These are phyloP conservation scores for Zapus hudsonius DNA, from an alignment of 2,113 vertebrate species.

Conservation along the genomic window DNA sequence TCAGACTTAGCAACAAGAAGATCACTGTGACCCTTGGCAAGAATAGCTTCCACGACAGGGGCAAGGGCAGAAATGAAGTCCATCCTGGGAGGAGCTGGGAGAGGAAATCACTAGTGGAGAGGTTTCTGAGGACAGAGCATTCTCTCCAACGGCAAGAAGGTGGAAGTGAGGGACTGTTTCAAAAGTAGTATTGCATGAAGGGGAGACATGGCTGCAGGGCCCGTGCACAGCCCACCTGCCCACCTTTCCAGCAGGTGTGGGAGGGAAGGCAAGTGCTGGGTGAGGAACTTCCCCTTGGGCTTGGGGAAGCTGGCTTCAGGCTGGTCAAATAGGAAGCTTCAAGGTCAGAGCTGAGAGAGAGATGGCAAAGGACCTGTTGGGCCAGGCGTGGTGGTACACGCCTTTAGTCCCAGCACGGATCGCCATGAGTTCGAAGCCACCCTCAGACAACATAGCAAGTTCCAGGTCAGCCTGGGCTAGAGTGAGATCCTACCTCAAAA, in stretches of 20 bases:
- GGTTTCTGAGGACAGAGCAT: neutral
- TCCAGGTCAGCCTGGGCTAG: too few species aligned
- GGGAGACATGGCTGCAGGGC: fast-evolving
- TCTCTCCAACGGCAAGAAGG: neutral
- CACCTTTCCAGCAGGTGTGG: fast-evolving
- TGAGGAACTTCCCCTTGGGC: neutral
- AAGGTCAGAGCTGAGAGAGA: neutral
- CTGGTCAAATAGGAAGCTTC: neutral
- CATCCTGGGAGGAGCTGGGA: neutral
- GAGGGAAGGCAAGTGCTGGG: neutral
- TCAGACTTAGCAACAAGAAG: neutral
- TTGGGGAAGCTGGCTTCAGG: neutral
- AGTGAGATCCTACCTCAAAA: too few species aligned
- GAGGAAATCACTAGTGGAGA: too few species aligned
- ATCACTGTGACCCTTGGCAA: neutral
- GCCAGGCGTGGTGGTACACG: too few species aligned
- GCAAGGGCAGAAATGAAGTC: neutral
- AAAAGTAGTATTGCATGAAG: too few species aligned
- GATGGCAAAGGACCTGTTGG: neutral
- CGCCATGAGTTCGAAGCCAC: too few species aligned
- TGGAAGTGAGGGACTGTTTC: neutral
- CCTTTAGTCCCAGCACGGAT: too few species aligned
- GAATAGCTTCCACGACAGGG: neutral
- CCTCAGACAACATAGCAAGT: too few species aligned
- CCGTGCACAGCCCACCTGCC: fast-evolving